Base-by-base conservation (phyloP, 2,888 invertebrate species). In the Acronicta leporina region DNA sequence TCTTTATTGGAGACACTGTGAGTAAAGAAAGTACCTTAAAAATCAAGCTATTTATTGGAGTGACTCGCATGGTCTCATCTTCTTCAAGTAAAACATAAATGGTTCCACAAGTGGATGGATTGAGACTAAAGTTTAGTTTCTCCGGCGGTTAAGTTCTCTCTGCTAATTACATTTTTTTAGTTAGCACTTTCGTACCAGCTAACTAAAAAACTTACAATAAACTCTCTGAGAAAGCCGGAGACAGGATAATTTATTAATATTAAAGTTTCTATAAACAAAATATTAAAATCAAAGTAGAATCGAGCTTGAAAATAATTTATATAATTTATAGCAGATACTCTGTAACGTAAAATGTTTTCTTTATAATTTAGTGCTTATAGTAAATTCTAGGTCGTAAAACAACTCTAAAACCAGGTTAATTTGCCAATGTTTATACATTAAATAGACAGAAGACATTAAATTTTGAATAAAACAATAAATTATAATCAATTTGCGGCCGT, bases 381-480 rank as follows among this genome's bases (percentile, higher is more conserved):
- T 44, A 63, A 60, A 52, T 59, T 52, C 53, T 60, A 46, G 15
- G 13, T 63, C 63, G 47, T 70, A 52, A 73, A 65, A 71, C 63
- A 33, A 16, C 44, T 63, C 45, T 49, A 35, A 59, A 69, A 61
- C 51, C 35, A 62, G 35, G 51, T 57, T 65, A 57, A 65, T 68
- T 67, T 63, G 60, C 54, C 51, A 44, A 46, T 66, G 66, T 56
- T 71, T 71, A 72, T 62, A 62, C n/a, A n/a, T n/a, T n/a, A n/a
- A n/a, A n/a, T n/a, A n/a, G n/a, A n/a, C 55, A 64, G 46, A 27
- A 48, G 57, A 68, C 78, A 66, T 79, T 68, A 73, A 77, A 71
- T 72, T 63, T 68, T 57, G 53, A 77, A 75, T 76, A 65, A 69
- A 52, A 50, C 38, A 55, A 64, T 80, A 80, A 80, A 80, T 81